Percentiles rank a stretch among this genome's conserved stretches.
These are phyloP conservation scores for Colletes latitarsis DNA, from an alignment of 1,140 invertebrate genomes.

Conservation along the genomic window DNA sequence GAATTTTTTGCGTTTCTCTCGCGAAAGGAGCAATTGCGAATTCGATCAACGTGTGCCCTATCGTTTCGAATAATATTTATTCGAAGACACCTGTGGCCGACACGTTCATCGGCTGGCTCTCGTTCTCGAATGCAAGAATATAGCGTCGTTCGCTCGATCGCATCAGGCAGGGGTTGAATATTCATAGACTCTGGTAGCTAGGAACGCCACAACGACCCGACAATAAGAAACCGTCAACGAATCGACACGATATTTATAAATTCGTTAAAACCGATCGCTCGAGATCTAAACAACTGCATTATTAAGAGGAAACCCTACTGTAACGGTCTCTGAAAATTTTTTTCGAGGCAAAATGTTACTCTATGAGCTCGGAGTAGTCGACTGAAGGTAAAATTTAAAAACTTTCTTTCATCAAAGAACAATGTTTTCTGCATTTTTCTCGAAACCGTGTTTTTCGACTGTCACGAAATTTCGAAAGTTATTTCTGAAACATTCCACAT, in stretches of 20 bases:
- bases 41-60: background rate
- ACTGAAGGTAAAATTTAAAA: too few species aligned
- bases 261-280: background rate
- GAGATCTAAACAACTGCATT: background rate
- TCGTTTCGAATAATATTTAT: background rate
- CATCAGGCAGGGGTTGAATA: conserved; percentile 35
- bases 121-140: conserved; percentile 46
- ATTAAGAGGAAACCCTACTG: background rate
- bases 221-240: conserved; percentile 20
- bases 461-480: too few species aligned
- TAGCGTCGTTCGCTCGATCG: conserved; percentile 12
- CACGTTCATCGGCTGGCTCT: conserved; percentile 19
- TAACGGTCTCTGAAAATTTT: too few species aligned
- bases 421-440: too few species aligned
- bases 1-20: background rate
- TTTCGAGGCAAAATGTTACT: too few species aligned
- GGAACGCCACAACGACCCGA: background rate
- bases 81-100: conserved; percentile 23
- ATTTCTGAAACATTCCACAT: too few species aligned
- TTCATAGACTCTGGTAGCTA: conserved; percentile 44
- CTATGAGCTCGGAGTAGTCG: too few species aligned
- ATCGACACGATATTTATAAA: background rate
- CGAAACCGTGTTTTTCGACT: too few species aligned
- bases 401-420: too few species aligned
- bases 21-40: background rate